These are phyloP conservation scores for Umimayanthus kanabou DNA, from an alignment of 92 coral and sea anemone species.

Conservation along the genomic window DNA sequence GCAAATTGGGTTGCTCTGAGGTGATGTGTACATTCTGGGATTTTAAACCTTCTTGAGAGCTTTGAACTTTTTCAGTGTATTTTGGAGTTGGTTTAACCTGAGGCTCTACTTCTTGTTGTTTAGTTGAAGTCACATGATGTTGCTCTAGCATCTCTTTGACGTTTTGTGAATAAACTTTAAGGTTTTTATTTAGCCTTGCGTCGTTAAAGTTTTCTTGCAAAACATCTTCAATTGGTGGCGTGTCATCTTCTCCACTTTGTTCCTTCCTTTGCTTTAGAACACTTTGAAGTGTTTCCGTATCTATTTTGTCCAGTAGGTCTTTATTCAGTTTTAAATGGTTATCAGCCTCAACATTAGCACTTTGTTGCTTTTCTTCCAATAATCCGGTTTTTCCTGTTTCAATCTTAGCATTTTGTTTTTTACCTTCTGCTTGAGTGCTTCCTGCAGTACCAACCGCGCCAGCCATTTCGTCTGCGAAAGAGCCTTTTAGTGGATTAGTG, in stretches of 20 bases:
- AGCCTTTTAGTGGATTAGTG: constrained; percentile 8
- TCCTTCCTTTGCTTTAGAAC: constrained; percentile 34
- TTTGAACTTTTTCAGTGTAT: background rate
- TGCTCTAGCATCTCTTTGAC: constrained; percentile 1
- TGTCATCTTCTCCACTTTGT: background rate
- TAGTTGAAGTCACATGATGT: background rate
- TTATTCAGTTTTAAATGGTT: constrained; percentile 3
- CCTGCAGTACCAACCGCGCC: background rate
- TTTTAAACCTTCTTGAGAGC: background rate
- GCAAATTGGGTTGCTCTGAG: background rate
- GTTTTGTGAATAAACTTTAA: constrained; percentile 29
- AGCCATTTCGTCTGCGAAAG: constrained; percentile 15
- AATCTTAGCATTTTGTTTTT: background rate
- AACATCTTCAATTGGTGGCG: background rate
- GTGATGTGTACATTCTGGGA: background rate
- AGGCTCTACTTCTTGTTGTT: background rate
- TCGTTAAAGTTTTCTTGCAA: constrained; percentile 31
- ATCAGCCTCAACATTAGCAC: background rate
- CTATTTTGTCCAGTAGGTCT: constrained; percentile 36
- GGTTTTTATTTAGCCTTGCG: constrained; percentile 28
- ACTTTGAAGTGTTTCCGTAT: constrained; percentile 27
- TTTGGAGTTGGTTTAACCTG: constrained; percentile 13
- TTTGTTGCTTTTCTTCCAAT: background rate
- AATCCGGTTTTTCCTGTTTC: background rate
- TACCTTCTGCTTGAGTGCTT: background rate